phyloP scores from a whole-genome alignment of 2,888 invertebrate genomes.

The Diogma glabrata region DNA sequence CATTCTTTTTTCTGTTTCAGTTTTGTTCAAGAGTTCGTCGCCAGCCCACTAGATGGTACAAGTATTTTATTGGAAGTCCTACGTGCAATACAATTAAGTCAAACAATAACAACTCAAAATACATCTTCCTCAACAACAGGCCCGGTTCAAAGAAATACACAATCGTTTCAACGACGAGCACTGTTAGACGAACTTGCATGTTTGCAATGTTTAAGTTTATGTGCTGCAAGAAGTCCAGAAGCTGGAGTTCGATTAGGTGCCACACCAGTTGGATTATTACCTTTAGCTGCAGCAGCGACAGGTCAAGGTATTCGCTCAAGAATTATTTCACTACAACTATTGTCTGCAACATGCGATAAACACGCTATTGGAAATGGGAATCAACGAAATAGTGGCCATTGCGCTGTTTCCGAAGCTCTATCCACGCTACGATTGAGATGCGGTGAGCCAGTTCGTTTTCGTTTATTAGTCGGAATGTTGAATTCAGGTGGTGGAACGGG shows the following conservation, averaged over 20 bases:
- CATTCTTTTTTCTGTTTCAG: too few species aligned
- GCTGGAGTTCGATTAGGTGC: slow-evolving; percentile 63
- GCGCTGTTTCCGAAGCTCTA: slow-evolving; percentile 79
- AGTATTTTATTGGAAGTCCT: slow-evolving; percentile 72
- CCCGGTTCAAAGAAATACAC: slow-evolving; percentile 44
- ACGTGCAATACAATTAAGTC: slow-evolving; percentile 72
- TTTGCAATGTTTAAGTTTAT: slow-evolving; percentile 74
- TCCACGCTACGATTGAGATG: slow-evolving; percentile 77
- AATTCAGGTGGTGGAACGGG: slow-evolving; percentile 63
- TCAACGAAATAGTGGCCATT: slow-evolving; percentile 54
- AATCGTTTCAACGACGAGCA: slow-evolving; percentile 58
- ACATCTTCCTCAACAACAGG: slow-evolving; percentile 25
- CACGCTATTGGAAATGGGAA: slow-evolving; percentile 32
- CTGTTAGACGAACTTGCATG: slow-evolving; percentile 81
- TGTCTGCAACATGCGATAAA: slow-evolving; percentile 69
- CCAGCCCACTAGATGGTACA: slow-evolving; percentile 79
- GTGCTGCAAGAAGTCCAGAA: slow-evolving; percentile 67
- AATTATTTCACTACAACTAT: slow-evolving; percentile 74
- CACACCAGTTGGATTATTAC: slow-evolving; percentile 71
- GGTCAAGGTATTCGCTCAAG: slow-evolving; percentile 78
- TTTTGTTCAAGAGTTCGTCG: slow-evolving; percentile 86
- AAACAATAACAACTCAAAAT: slow-evolving; percentile 44
- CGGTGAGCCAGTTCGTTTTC: slow-evolving; percentile 86
- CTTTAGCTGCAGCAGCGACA: slow-evolving; percentile 76
- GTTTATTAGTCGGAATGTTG: slow-evolving; percentile 81